Percentiles rank a stretch among this genome's conserved stretches.
phyloP scores from a whole-genome alignment of 2,888 invertebrate species.

The Dynastes grantii region DNA sequence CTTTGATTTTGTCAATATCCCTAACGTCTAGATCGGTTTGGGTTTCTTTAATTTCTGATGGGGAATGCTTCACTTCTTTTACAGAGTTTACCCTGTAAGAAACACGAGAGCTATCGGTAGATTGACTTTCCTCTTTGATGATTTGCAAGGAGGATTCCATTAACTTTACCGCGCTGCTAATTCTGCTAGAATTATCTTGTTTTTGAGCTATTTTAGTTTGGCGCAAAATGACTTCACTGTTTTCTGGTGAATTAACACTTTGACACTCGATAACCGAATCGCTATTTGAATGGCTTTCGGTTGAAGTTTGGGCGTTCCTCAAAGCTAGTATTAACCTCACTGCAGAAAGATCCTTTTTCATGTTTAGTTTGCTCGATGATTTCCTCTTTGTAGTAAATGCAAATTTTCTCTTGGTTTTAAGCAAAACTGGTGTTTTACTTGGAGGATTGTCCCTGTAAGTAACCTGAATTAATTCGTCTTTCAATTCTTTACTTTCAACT shows the following conservation, averaged over 20 bases:
- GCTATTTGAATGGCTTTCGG: slow-evolving; percentile 32
- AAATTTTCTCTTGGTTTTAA: slow-evolving; percentile 40
- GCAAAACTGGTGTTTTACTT: slow-evolving; percentile 8
- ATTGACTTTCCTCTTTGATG: slow-evolving; percentile 52
- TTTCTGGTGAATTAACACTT: not conserved
- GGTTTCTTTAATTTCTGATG: slow-evolving; percentile 40
- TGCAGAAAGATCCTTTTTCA: slow-evolving; percentile 16
- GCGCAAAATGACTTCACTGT: not conserved
- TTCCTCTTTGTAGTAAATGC: not conserved
- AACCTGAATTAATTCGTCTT: not conserved
- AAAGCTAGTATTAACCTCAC: not conserved
- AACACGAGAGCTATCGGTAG: slow-evolving; percentile 45
- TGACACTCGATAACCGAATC: not conserved
- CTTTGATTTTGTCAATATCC: slow-evolving; percentile 51
- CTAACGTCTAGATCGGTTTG: slow-evolving; percentile 46
- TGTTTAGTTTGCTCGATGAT: not conserved
- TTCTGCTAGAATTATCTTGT: slow-evolving; percentile 40
- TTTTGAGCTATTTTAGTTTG: slow-evolving; percentile 14
- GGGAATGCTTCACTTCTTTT: slow-evolving; percentile 30
- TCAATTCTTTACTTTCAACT: no score
- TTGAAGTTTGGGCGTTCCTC: slow-evolving; percentile 20
- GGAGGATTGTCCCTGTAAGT: not conserved
- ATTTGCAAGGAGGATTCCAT: slow-evolving; percentile 51
- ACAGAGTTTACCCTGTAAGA: not conserved
- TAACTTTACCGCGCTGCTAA: slow-evolving; percentile 48